Base-by-base conservation (phyloP, 1,140 invertebrate species). In the Drosophila ironensis region DNA sequence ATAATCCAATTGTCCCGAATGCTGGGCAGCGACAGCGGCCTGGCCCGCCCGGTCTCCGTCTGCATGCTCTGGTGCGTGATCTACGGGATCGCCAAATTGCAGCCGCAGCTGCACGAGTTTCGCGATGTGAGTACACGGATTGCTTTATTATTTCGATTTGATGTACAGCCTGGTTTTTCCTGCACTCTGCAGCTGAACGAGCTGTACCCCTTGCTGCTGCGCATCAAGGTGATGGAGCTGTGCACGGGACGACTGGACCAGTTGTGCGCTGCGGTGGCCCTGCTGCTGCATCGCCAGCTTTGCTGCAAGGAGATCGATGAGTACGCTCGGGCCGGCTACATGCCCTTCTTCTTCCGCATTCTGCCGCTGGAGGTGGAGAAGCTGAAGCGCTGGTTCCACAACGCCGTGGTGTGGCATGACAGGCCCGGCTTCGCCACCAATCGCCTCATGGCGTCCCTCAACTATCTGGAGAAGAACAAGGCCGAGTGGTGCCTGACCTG, bases 61-160 rank as follows among this genome's bases (percentile, higher is more conserved):
- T 59, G 54, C 9, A 19, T 67, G 9, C 19, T 67, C 14, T 67
- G 63, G 63, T 14, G 33, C 46, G 41, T 67, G n/a, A 19, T 67
- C 12, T 67, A 45, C 7, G 5, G 14, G 4, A 28, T 30, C 22
- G 47, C 22, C 41, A 6, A 33, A 2, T 1, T 37, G 2, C 0
- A 38, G n/a, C 2, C 2, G 4, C 8, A 33, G 0, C 28, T 67
- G 6, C 46, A 67, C 12, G 54, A 67, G 14, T 44, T 44, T 17
- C 63, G 41, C 5, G 53, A 66, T 12, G 61, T 66, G 16, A 59
- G 53, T 46, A 8, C n/a, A n/a, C 7, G 12, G 2, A n/a, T n/a
- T n/a, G n/a, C n/a, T n/a, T n/a, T n/a, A n/a, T n/a, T n/a, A n/a
- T n/a, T n/a, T n/a, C n/a, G n/a, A n/a, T n/a, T n/a, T n/a, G n/a